phyloP scores from a whole-genome alignment of 2,113 vertebrate genomes.

The Peromyscus polionotus region DNA sequence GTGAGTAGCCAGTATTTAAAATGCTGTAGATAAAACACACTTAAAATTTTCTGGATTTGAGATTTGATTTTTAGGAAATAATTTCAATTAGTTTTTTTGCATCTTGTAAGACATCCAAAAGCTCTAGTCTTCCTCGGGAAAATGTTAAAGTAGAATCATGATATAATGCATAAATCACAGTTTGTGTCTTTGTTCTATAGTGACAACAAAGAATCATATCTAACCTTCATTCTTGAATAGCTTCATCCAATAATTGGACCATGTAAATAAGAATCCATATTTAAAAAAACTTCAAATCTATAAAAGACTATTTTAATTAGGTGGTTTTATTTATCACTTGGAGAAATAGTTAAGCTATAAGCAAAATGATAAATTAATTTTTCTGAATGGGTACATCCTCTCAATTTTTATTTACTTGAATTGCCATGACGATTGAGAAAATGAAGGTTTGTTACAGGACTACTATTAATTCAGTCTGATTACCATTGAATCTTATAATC shows the following conservation, averaged over 20 bases:
- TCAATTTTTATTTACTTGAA: slow-evolving; percentile 80
- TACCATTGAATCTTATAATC: slow-evolving; percentile 87
- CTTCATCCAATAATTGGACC: slow-evolving; percentile 61
- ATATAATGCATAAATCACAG: slow-evolving; percentile 56
- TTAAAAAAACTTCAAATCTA: slow-evolving; percentile 53
- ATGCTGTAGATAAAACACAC: not conserved
- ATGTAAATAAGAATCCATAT: slow-evolving; percentile 12
- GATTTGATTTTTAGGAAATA: slow-evolving; percentile 25
- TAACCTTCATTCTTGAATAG: slow-evolving; percentile 59
- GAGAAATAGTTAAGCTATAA: slow-evolving; percentile 65
- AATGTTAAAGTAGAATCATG: slow-evolving; percentile 71
- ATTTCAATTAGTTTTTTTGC: slow-evolving; percentile 53
- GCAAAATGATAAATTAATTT: slow-evolving; percentile 78
- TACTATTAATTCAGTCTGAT: slow-evolving; percentile 89
- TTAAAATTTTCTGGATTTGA: not conserved
- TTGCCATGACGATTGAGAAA: slow-evolving; percentile 81
- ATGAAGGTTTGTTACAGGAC: slow-evolving; percentile 84
- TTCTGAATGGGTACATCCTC: slow-evolving; percentile 66
- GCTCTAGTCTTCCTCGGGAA: not conserved
- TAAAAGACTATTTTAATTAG: slow-evolving; percentile 79
- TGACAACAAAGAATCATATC: not conserved
- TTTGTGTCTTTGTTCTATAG: slow-evolving; percentile 69
- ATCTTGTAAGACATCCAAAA: slow-evolving; percentile 47
- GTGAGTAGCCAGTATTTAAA: not conserved
- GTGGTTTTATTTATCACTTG: slow-evolving; percentile 72